These are phyloP conservation scores for Frankliniella intonsa DNA, from an alignment of 2,888 invertebrate genomes.

Conservation along the genomic window DNA sequence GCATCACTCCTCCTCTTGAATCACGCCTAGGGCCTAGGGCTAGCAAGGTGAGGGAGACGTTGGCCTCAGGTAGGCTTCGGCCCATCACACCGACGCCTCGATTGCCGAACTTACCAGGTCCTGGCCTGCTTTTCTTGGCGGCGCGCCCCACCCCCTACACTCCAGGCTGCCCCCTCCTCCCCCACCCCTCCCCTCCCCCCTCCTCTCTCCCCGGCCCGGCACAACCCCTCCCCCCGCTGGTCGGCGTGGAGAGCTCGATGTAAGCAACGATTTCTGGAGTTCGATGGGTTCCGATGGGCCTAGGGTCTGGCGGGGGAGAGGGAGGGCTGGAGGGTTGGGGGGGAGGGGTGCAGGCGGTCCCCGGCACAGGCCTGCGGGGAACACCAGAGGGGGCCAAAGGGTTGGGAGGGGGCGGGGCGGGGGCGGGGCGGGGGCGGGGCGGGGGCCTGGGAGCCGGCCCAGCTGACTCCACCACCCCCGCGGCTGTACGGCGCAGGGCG, in stretches of 20 bases:
- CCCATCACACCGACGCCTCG: background rate
- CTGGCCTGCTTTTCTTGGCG: conserved; percentile 12
- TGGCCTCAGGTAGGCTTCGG: too few species aligned
- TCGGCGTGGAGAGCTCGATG: conserved; percentile 14
- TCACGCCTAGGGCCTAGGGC: too few species aligned
- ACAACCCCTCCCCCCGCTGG: background rate
- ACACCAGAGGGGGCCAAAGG: background rate
- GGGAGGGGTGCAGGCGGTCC: background rate
- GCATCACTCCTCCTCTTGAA: too few species aligned
- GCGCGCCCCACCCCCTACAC: background rate
- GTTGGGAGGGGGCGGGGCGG: background rate
- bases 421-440: background rate
- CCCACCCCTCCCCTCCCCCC: background rate
- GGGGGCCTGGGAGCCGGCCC: background rate
- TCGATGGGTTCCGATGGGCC: conserved; percentile 25
- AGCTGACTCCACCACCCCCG: background rate
- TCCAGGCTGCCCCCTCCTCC: background rate
- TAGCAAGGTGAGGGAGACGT: too few species aligned
- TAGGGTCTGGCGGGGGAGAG: background rate
- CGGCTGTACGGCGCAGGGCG: background rate
- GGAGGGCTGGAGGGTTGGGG: background rate
- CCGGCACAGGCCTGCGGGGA: background rate
- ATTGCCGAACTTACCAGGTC: background rate
- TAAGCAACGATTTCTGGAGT: conserved; percentile 25
- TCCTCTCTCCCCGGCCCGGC: background rate